Percentiles rank a stretch among this genome's conserved stretches.
Conservation (phyloP, 2,888 invertebrate genomes). For the Drosophila meridionalis region DNA sequence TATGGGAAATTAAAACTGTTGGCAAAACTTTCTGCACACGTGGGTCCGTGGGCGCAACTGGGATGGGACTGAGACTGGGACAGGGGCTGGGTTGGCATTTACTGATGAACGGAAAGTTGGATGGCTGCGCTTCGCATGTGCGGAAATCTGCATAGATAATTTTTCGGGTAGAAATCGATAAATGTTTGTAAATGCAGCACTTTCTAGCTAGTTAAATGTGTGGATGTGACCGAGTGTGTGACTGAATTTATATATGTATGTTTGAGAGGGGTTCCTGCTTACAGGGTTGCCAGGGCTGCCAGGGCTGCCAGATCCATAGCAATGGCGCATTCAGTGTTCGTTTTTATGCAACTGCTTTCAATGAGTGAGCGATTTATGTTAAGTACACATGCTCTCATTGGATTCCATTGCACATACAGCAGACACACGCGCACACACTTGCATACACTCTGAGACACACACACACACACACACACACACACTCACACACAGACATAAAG, state of each 20-base stretch:
- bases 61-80: not conserved
- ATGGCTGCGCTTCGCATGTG: conserved; percentile 61
- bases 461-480: conserved; percentile 15
- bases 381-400: conserved; percentile 80
- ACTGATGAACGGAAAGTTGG: conserved; percentile 51
- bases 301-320: conserved; percentile 27
- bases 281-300: conserved; percentile 18
- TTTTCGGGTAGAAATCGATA: conserved; percentile 69
- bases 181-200: conserved; percentile 68
- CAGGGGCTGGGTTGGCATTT: not conserved
- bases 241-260: not conserved
- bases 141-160: conserved; percentile 75
- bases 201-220: conserved; percentile 20
- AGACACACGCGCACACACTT: conserved; percentile 16
- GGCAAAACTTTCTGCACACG: conserved; percentile 80
- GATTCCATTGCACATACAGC: conserved; percentile 65
- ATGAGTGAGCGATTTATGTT: conserved; percentile 79
- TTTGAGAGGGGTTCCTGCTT: conserved; percentile 11
- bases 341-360: conserved; percentile 79
- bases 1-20: conserved; percentile 82
- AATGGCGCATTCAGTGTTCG: conserved; percentile 50
- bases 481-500: conserved; percentile 47
- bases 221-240: not conserved
- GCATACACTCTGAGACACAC: conserved; percentile 11
- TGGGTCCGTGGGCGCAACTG: conserved; percentile 50